Evolutionary conservation across 2,113 vertebrate genomes (phyloP).

Genomic region (Ophthalmolycus amberensis): DNA sequence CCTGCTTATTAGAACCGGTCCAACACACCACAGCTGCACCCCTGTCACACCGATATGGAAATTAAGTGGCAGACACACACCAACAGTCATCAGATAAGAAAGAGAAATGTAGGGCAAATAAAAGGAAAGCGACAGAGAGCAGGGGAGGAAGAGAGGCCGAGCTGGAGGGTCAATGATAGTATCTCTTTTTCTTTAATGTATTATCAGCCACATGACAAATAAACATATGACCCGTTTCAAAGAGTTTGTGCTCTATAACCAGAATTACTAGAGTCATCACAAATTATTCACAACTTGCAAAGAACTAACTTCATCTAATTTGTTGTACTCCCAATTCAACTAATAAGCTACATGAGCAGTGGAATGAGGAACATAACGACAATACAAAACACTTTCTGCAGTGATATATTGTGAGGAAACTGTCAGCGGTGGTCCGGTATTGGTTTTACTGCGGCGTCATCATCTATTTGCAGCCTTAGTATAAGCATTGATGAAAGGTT

Average conservation of each 20-base stretch:
- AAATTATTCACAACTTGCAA: slow-evolving; percentile 3
- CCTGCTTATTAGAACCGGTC: slow-evolving; percentile 45
- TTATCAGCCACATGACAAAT: slow-evolving; percentile 43
- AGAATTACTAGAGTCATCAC: background rate
- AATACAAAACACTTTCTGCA: background rate
- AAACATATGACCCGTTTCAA: slow-evolving; percentile 30
- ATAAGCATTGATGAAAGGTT: background rate
- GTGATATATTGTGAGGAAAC: background rate
- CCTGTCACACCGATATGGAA: slow-evolving; percentile 45
- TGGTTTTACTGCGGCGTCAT: background rate
- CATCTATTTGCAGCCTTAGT: background rate
- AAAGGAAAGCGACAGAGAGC: background rate
- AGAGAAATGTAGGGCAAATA: slow-evolving; percentile 6
- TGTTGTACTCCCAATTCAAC: background rate
- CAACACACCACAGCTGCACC: slow-evolving; percentile 33
- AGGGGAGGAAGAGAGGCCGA: slow-evolving; percentile 5
- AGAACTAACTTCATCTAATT: background rate
- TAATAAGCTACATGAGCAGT: background rate
- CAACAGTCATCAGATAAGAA: slow-evolving; percentile 47
- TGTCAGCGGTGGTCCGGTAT: background rate
- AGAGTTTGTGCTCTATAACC: background rate
- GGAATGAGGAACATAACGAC: background rate
- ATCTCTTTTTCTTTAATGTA: slow-evolving; percentile 29
- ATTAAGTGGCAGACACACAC: background rate
- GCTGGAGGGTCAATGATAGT: slow-evolving; percentile 13